These are phyloP conservation scores for Numida meleagris DNA, from an alignment of 2,113 vertebrate genomes.

Conservation along the genomic window DNA sequence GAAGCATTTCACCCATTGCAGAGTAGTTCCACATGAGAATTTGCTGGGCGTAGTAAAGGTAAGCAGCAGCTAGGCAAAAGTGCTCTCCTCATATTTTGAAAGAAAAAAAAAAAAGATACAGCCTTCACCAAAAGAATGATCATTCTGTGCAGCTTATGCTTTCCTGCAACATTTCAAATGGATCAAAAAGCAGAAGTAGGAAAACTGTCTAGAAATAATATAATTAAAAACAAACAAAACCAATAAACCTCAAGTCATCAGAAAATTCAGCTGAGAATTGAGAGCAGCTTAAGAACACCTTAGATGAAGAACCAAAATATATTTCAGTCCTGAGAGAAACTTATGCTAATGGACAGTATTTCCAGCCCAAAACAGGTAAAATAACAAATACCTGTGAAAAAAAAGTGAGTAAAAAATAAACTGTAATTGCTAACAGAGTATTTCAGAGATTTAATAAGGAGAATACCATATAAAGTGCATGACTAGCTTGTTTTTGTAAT, in stretches of 20 bases:
- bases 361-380: not conserved
- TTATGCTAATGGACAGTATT: not conserved
- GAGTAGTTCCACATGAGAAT: rapidly evolving
- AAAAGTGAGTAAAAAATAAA: not conserved
- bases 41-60: not conserved
- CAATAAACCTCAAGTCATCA: too few species aligned
- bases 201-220: not conserved
- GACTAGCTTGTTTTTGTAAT: not conserved
- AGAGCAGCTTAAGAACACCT: conserved; percentile 12
- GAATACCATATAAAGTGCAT: conserved; percentile 43
- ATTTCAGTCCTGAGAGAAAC: not conserved
- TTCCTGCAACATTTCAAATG: not conserved
- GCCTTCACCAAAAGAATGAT: not conserved
- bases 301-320: not conserved
- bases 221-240: not conserved
- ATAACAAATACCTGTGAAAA: not conserved
- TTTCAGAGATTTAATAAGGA: conserved; percentile 1
- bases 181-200: not conserved
- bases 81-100: not conserved
- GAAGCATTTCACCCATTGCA: not conserved
- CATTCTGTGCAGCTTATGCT: not conserved
- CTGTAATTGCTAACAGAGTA: not conserved
- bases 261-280: not conserved
- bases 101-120: not conserved
- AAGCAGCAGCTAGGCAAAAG: not conserved